Conservation (phyloP, 37 sponge, comb jelly and placozoan species). For the Crambe crambe region DNA sequence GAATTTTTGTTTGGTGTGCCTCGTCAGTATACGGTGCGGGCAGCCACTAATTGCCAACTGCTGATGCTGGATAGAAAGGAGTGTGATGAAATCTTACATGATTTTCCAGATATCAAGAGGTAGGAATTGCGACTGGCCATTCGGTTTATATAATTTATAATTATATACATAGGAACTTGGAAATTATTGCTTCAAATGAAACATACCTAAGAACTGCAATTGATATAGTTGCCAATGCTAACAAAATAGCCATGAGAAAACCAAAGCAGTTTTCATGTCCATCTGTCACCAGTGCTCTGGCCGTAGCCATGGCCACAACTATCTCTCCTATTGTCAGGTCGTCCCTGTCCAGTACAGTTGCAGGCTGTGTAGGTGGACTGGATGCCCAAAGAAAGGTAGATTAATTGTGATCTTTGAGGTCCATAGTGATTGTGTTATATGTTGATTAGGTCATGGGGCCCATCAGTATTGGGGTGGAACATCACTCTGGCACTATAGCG, state of each 20-base stretch:
- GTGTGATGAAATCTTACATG: conserved; percentile 37
- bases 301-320: conserved; percentile 44
- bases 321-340: conserved; percentile 34
- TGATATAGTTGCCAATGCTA: conserved; percentile 37
- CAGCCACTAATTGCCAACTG: conserved; percentile 77
- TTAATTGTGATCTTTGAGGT: too few relatives aligned
- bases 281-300: conserved; percentile 38
- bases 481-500: too few relatives aligned
- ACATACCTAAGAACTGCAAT: conserved; percentile 1
- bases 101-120: conserved; percentile 62
- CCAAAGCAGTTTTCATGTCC: conserved; percentile 42
- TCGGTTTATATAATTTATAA: not conserved
- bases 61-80: conserved; percentile 54
- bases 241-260: conserved; percentile 36
- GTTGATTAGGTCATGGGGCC: conserved; percentile 50
- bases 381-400: conserved; percentile 45
- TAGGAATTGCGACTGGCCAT: not conserved
- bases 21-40: conserved; percentile 50
- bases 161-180: not conserved
- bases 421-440: too few relatives aligned
- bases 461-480: conserved; percentile 38
- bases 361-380: conserved; percentile 45
- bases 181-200: not conserved
- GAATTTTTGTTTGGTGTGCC: conserved; percentile 70
- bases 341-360: conserved; percentile 34